Evolutionary conservation across 23 tunicate genomes (phyloP), one percentile per base, ranked within the genome.

Genomic region (Halocynthia roretzi): DNA sequence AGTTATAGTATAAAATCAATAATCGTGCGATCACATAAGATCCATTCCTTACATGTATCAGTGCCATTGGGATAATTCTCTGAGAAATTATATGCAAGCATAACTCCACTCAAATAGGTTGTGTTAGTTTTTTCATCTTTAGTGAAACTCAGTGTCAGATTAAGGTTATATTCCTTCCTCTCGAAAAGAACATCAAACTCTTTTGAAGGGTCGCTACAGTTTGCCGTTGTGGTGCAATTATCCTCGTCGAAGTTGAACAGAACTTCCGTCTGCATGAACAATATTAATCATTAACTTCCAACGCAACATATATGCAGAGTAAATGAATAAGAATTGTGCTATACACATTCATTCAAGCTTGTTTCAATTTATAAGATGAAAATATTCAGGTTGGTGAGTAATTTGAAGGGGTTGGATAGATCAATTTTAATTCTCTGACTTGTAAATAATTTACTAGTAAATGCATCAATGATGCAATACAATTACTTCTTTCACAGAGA

Each of bases 191-290:
- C 71, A 49, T 48, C 49, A 23, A 85, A 78, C 50, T 50, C 52
- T 52, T 63, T 68, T 7, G 67, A 82, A 51, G 52, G 51, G 49
- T 82, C 72, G 6, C 56, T 8, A 7, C 70, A 78, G 7, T 60
- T 50, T 7, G 54, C 77, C 5, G 57, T 51, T n/a, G 56, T 20
- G 49, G 67, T 68, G 19, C 77, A 69, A 14, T 69, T 52, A 5
- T 68, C 67, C 19, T 56, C 19, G 40, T 58, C 49, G 60, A 88
- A 83, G 70, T 88, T 88, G 77, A 88, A 83, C 6, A 77, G 76
- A 40, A 75, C 71, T 19, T 83, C 87, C 68, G 71, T 50, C 84
- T 83, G 14, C 63, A 76, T 67, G 18, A 20, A 12, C 14, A 17
- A 68, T n/a, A 17, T 17, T 17, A n/a, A n/a, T 68, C 22, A 68